Evolutionary conservation across 2,797 vertebrate genomes (phyloP).

Genomic region (Oophaga sylvatica): DNA sequence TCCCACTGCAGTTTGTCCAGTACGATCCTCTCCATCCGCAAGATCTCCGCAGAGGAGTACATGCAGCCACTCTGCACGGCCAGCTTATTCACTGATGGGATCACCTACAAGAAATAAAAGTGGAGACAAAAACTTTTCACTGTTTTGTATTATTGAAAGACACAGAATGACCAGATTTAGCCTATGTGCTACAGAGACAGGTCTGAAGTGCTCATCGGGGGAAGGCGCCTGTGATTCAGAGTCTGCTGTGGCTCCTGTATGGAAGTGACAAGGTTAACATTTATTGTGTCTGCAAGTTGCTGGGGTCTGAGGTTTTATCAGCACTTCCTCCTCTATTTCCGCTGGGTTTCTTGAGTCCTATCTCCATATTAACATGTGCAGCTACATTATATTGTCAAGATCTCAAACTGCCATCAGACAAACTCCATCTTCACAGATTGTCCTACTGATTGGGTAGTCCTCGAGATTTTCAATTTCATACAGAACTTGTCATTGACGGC

Average conservation of each 20-base stretch:
- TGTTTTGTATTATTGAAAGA: not conserved
- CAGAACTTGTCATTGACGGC: not conserved
- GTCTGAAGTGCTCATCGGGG: not conserved
- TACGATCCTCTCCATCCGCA: constrained; percentile 86
- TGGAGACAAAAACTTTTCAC: constrained; percentile 70
- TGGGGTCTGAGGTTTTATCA: constrained; percentile 17
- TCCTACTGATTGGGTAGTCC: not conserved
- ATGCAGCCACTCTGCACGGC: constrained; percentile 80
- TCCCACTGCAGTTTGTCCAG: constrained; percentile 88
- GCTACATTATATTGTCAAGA: not conserved
- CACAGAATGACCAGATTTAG: not conserved
- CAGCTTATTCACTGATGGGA: constrained; percentile 81
- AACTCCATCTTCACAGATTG: too few relatives aligned
- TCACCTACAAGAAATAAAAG: constrained; percentile 82
- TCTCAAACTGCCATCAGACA: not conserved
- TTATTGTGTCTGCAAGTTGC: not conserved
- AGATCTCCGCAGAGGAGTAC: constrained; percentile 84
- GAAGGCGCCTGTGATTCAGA: not conserved
- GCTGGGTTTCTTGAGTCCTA: not conserved
- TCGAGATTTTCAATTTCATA: not conserved
- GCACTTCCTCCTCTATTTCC: constrained; percentile 24
- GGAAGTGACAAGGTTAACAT: not conserved
- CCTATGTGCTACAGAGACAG: not conserved
- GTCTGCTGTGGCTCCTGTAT: not conserved
- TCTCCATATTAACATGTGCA: not conserved